A percentile compares a stretch with the other conserved stretches of the same genome.
Evolutionary conservation across 2,113 vertebrate genomes (phyloP).

Genomic region (Pantherophis guttatus): DNA sequence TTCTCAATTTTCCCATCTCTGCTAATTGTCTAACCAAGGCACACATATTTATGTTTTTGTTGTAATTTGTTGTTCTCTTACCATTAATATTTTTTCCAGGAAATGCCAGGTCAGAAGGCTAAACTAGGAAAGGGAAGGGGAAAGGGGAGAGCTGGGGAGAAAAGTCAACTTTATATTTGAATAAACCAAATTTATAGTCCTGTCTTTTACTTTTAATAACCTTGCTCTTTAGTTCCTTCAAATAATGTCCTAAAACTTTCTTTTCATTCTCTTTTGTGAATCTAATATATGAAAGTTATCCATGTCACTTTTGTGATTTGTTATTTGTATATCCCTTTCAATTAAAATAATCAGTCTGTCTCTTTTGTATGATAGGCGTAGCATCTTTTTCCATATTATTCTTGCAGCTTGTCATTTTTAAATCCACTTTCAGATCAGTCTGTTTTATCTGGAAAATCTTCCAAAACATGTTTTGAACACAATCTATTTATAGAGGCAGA

Average conservation of each 20-base stretch:
- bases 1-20: background rate
- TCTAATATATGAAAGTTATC: background rate
- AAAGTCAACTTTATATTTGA: background rate
- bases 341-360: background rate
- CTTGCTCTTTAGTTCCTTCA: background rate
- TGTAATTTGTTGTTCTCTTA: background rate
- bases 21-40: background rate
- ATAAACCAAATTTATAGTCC: background rate
- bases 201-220: background rate
- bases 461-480: background rate
- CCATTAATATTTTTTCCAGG: background rate
- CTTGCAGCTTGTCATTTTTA: background rate
- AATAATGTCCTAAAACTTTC: background rate
- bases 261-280: background rate
- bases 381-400: background rate
- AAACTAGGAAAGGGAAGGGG: background rate
- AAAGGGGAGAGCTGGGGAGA: background rate
- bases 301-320: background rate
- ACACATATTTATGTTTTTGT: background rate
- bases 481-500: background rate
- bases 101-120: background rate
- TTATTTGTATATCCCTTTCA: background rate
- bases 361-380: background rate
- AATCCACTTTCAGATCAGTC: background rate
- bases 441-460: background rate